These are phyloP conservation scores for Echinops telfairi DNA, from an alignment of 2,113 vertebrate genomes.

Conservation along the genomic window DNA sequence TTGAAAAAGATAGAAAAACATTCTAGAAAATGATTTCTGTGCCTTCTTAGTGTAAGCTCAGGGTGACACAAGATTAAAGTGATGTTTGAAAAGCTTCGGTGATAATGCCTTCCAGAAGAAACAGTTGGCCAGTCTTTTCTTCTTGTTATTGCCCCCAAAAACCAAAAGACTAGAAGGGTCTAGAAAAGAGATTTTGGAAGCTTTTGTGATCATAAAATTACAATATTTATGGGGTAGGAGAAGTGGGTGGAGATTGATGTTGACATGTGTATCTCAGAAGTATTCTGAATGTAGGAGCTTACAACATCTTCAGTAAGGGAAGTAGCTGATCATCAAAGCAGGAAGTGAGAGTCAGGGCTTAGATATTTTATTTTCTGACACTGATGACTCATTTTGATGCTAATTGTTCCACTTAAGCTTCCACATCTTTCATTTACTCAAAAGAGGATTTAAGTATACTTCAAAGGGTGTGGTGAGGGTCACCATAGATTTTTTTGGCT, in stretches of 20 bases:
- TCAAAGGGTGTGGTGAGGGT: not conserved
- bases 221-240: conserved; percentile 7
- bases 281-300: not conserved
- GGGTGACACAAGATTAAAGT: not conserved
- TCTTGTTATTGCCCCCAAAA: not conserved
- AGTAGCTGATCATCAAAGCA: conserved; percentile 34
- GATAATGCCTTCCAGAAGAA: not conserved
- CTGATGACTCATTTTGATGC: conserved; percentile 77
- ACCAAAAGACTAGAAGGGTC: not conserved
- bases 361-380: conserved; percentile 50
- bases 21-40: conserved; percentile 19
- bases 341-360: conserved; percentile 79
- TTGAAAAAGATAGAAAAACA: not conserved
- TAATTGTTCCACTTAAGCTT: conserved; percentile 46
- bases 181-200: conserved; percentile 27
- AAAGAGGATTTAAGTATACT: conserved; percentile 25
- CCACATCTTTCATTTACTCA: not conserved
- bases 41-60: conserved; percentile 7
- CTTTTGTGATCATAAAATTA: not conserved
- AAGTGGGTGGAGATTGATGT: not conserved
- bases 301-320: conserved; percentile 73
- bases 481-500: not conserved
- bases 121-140: not conserved
- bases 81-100: not conserved
- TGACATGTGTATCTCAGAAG: not conserved